Evolutionary conservation across 2,797 vertebrate species (phyloP).

Genomic region (Vultur gryphus): DNA sequence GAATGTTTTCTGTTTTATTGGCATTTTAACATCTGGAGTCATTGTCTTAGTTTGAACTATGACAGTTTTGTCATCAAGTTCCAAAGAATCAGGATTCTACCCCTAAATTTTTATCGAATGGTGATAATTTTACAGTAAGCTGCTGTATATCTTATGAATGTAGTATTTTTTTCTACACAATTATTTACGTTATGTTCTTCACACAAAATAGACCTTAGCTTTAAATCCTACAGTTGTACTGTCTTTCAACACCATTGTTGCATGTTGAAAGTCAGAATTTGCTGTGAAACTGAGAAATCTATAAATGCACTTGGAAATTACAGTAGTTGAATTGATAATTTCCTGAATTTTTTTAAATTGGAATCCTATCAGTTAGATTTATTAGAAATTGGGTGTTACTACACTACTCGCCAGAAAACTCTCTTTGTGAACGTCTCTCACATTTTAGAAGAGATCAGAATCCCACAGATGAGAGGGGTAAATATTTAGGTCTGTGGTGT

Average conservation of each 20-base stretch:
- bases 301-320: background rate
- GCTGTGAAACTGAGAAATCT: background rate
- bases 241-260: background rate
- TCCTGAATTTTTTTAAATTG: background rate
- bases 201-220: background rate
- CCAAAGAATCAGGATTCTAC: background rate
- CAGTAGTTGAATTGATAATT: background rate
- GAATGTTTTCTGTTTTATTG: background rate
- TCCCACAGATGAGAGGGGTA: background rate
- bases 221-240: background rate
- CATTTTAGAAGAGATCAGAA: background rate
- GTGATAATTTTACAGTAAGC: background rate
- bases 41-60: background rate
- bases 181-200: background rate
- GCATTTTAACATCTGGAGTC: background rate
- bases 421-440: background rate
- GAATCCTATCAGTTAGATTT: background rate
- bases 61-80: background rate
- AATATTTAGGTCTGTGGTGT: background rate
- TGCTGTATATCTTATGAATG: background rate
- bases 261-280: background rate
- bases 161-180: background rate
- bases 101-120: background rate
- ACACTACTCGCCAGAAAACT: background rate
- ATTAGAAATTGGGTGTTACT: background rate